Evolutionary conservation across 2,797 vertebrate species (phyloP), one percentile per base, ranked within the genome.

Genomic region (Sebastes minor): DNA sequence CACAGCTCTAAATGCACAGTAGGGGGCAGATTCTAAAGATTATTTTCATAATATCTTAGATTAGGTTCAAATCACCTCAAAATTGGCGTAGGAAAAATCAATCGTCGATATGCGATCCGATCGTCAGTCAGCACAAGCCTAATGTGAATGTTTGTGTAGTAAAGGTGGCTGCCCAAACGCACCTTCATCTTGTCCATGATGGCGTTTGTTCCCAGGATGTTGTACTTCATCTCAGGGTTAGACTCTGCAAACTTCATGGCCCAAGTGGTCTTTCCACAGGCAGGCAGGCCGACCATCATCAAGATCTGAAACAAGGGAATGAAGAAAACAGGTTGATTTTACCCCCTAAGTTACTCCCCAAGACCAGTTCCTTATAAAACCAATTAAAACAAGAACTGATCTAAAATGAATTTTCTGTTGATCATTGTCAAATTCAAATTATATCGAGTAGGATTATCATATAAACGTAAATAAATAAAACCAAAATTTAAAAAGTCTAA

Each of bases 181-280:
- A 98, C 98, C 96, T 97, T 97, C 98, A 99, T 99, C 89, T 99
- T 99, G 83, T 99, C 98, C 97, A 99, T 98, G 88, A 99, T 99
- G 70, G 98, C 97, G 23, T 99, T 99, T 80, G 98, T 99, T 20
- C 98, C 98, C 90, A 99, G 89, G 85, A 98, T 97, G 93, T 98
- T 99, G 92, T 96, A 99, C 74, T 97, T 98, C 93, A 97, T 98
- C 35, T 94, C 93, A 1, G 98, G 97, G 85, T 98, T 94, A 46
- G 93, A 94, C 46, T 93, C 93, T 0, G 97, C 95, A 3, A 98
- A 95, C 71, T 97, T 98, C 13, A 92, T 89, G 18, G 98, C 97
- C 98, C 98, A 99, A 0, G 97, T 98, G 4, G 98, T 98, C 91
- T 99, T 99, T 69, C 98, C 98, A 0, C 96, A 96, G 2, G 97